Evolutionary conservation across 2,797 vertebrate species (phyloP).

Genomic region (Chromobotia macracanthus): DNA sequence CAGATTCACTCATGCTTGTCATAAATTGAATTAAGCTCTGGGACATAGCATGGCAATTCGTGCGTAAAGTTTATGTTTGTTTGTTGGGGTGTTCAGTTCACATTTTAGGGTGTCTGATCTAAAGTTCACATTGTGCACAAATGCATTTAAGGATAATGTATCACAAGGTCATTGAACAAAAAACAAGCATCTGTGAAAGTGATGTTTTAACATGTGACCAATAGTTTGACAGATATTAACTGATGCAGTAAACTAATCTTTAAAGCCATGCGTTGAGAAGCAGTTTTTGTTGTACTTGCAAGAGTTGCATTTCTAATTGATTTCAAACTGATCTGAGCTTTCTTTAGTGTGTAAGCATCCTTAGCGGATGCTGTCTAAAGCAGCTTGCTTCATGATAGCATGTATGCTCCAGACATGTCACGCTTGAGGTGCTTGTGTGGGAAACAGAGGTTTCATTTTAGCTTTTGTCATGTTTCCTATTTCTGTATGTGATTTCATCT

Average conservation of each 20-base stretch:
- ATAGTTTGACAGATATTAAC: background rate
- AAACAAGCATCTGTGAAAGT: background rate
- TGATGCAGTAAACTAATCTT: background rate
- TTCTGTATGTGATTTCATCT: no score
- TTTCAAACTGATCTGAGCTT: no score
- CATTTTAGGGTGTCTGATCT: background rate
- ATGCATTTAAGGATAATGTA: background rate
- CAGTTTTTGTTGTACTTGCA: background rate
- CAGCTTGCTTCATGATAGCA: no score
- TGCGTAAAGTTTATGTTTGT: background rate
- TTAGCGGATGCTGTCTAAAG: no score
- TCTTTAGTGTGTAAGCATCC: no score
- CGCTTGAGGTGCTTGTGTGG: no score
- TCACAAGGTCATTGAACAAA: background rate
- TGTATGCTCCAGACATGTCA: no score
- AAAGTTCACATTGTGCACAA: background rate
- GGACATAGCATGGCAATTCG: background rate
- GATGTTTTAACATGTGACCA: background rate
- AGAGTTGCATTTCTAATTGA: background rate
- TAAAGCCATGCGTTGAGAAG: background rate
- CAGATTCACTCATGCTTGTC: constrained; percentile 27
- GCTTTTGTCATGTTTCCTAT: no score
- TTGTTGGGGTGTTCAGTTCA: background rate
- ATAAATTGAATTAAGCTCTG: constrained; percentile 17
- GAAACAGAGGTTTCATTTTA: no score